Conservation (phyloP, 2,888 invertebrate species). For the Lypha dubia region DNA sequence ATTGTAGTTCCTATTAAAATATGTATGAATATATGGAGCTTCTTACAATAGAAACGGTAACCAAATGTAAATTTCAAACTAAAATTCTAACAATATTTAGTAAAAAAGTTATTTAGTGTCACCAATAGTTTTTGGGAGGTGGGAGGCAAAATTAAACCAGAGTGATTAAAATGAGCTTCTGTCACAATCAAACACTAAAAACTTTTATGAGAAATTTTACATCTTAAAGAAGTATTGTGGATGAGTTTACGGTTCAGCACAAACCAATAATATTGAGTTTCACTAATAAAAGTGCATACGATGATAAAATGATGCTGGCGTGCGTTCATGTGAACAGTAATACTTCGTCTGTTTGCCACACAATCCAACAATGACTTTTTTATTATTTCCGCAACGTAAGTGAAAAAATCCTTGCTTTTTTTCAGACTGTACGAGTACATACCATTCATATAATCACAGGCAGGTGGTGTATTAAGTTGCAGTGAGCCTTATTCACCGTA, state of each 20-base stretch:
- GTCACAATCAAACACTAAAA: neutral
- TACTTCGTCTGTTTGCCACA: constrained; percentile 31
- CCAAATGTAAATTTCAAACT: no score
- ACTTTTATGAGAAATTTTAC: neutral
- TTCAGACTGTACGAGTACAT: constrained; percentile 8
- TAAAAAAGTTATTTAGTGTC: neutral
- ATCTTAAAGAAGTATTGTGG: neutral
- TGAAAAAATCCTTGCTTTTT: constrained; percentile 11
- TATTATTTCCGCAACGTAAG: constrained; percentile 59
- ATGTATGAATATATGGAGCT: no score
- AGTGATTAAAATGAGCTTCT: neutral
- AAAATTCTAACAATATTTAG: no score
- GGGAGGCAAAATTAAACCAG: neutral
- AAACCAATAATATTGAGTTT: constrained; percentile 37
- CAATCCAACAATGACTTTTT: constrained; percentile 48
- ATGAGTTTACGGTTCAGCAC: constrained; percentile 8
- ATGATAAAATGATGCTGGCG: constrained; percentile 10
- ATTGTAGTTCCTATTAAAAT: no score
- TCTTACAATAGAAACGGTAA: no score
- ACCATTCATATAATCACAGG: constrained; percentile 36
- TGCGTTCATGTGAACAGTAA: neutral
- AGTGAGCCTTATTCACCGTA: constrained; percentile 32
- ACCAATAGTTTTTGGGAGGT: neutral
- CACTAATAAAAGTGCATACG: constrained; percentile 28
- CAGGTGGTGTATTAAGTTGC: constrained; percentile 49